phyloP scores from a whole-genome alignment of 2,888 invertebrate genomes.

The Rhynchonema sp. region DNA sequence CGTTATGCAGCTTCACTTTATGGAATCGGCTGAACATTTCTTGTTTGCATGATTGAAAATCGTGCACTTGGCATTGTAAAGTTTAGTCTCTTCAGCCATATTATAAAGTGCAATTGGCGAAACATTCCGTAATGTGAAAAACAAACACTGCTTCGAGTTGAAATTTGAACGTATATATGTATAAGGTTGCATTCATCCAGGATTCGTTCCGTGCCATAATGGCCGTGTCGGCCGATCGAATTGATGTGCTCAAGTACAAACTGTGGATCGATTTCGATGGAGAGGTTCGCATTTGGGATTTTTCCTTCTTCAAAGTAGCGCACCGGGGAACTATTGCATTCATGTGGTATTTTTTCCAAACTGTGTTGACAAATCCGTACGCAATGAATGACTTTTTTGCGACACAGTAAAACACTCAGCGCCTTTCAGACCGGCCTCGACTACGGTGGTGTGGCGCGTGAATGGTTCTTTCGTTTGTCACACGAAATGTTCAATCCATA shows the following conservation, averaged over 20 bases:
- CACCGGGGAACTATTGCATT: too few species aligned
- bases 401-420: not conserved
- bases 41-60: too few species aligned
- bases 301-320: not conserved
- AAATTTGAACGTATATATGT: too few species aligned
- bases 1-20: too few species aligned
- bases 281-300: slow-evolving; percentile 42
- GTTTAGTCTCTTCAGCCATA: too few species aligned
- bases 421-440: slow-evolving; percentile 39
- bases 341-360: too few species aligned
- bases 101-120: too few species aligned
- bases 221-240: slow-evolving; percentile 41
- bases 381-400: not conserved
- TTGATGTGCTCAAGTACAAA: slow-evolving; percentile 84
- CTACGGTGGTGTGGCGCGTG: slow-evolving; percentile 84
- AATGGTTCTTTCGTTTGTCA: slow-evolving; percentile 95
- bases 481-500: slow-evolving; percentile 99
- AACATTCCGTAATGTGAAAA: too few species aligned
- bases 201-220: slow-evolving; percentile 90
- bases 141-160: too few species aligned
- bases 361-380: too few species aligned
- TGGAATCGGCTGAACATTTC: too few species aligned
- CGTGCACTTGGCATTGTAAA: too few species aligned
- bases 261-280: slow-evolving; percentile 97
- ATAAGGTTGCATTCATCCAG: slow-evolving; percentile 53